Evolutionary conservation across 1,140 invertebrate species (phyloP), one percentile per base, ranked within the genome.

Genomic region (Ceratina japonica): DNA sequence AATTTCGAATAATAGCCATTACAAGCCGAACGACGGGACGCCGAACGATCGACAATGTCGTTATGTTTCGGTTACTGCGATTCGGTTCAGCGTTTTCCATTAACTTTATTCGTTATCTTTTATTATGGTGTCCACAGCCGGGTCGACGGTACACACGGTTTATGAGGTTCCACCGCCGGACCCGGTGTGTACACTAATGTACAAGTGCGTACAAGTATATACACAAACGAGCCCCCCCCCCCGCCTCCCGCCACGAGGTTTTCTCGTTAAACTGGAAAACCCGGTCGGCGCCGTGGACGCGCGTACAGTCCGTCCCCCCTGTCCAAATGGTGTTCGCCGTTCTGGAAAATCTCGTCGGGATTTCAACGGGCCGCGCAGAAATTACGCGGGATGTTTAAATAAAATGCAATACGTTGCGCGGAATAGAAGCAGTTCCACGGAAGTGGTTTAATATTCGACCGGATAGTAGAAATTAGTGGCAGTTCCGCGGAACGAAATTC

Each of bases 21-120:
- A 78, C 59, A 72, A 71, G 49, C 44, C 24, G 64, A 59, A 75
- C 52, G 74, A 59, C 65, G 22, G 0, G 5, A 8, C 37, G 37
- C 12, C 12, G 59, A 49, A 54, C 68, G 69, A 52, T 64, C 75
- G 75, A 56, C 68, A 72, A 72, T 64, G 69, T 56, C 68, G 75
- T 78, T 72, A 64, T 44, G 59, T 72, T 71, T 72, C 59, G 69
- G 68, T 63, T 56, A 72, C 49, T 64, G 51, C 59, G 31, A 64
- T 20, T 27, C 69, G 68, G 49, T 27, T 24, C 59, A 16, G 3
- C 49, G 69, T 71, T 64, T 56, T 31, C 75, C 68, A 64, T 78
- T 72, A 72, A 52, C 70, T 78, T 78, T 78, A 78, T 78, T 62
- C 61, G 69, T 72, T 78, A 78, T 71, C 75, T 78, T 78, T 71